Evolutionary conservation across 2,888 invertebrate genomes (phyloP).

Genomic region (Mesopsocus fuscifrons): DNA sequence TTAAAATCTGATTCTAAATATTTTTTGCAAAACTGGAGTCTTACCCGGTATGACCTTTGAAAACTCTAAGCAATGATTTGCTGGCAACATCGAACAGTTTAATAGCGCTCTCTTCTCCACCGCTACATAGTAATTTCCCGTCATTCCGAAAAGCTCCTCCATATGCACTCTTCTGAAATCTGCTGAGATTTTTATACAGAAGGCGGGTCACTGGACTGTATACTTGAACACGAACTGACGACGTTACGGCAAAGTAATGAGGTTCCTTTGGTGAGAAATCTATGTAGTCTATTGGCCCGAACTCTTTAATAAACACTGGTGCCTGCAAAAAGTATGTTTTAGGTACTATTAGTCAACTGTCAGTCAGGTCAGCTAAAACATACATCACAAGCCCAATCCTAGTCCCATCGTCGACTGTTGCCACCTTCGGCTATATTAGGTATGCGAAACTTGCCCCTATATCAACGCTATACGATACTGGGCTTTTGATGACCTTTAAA

Average conservation of each 20-base stretch:
- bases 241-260: constrained; percentile 80
- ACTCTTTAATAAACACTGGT: constrained; percentile 79
- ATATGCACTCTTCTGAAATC: constrained; percentile 65
- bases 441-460: too few relatives aligned
- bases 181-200: constrained; percentile 60
- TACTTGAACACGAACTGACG: constrained; percentile 60
- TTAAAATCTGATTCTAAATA: too few relatives aligned
- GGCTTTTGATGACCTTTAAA: too few relatives aligned
- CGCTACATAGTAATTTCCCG: constrained; percentile 66
- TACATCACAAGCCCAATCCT: too few relatives aligned
- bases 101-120: constrained; percentile 73
- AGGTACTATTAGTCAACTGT: too few relatives aligned
- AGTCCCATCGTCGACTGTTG: too few relatives aligned
- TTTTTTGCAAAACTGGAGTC: too few relatives aligned
- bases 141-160: constrained; percentile 70
- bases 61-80: constrained; percentile 62
- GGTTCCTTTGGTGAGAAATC: constrained; percentile 81
- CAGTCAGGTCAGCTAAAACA: too few relatives aligned
- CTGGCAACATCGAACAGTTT: constrained; percentile 76
- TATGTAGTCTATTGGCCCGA: constrained; percentile 77
- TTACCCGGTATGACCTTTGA: constrained; percentile 63
- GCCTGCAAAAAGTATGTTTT: constrained; percentile 44
- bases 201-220: constrained; percentile 74
- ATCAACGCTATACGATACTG: too few relatives aligned
- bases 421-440: too few relatives aligned